A percentile compares a stretch with the other conserved stretches of the same genome.
These are phyloP conservation scores for Harpalus rufipes DNA, from an alignment of 2,888 invertebrate species.

Conservation along the genomic window DNA sequence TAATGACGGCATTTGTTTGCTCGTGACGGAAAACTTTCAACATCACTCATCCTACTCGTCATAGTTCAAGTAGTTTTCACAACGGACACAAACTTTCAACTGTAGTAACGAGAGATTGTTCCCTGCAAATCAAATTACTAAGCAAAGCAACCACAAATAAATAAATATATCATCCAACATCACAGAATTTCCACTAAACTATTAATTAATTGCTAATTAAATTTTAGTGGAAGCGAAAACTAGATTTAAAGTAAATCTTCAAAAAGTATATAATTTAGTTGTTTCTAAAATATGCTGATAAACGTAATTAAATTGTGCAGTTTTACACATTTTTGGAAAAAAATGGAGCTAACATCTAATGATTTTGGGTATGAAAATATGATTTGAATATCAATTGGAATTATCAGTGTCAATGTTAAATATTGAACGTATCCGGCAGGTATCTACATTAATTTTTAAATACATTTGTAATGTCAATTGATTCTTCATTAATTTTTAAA, in stretches of 20 bases:
- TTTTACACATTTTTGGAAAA: too few species aligned
- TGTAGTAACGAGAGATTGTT: constrained; percentile 15
- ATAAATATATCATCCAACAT: background rate
- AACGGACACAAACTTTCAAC: constrained; percentile 37
- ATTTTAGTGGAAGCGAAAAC: background rate
- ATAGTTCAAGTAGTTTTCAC: constrained; percentile 49
- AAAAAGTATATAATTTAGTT: too few species aligned
- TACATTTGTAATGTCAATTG: too few species aligned
- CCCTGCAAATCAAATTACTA: background rate
- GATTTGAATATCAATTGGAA: too few species aligned
- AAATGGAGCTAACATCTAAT: too few species aligned
- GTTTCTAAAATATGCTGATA: too few species aligned
- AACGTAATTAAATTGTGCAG: too few species aligned
- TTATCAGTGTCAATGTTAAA: too few species aligned
- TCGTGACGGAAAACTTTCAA: constrained; percentile 44
- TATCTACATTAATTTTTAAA: too few species aligned
- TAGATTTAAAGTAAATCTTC: background rate
- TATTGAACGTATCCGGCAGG: too few species aligned
- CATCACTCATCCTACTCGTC: constrained; percentile 40
- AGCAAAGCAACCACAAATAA: background rate
- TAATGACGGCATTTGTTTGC: constrained; percentile 38
- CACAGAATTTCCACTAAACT: background rate
- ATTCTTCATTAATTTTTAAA: too few species aligned
- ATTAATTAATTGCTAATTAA: background rate
- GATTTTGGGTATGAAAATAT: too few species aligned